Evolutionary conservation across 2,113 vertebrate genomes (phyloP), one percentile per base, ranked within the genome.

Genomic region (Gallinago undulata): DNA sequence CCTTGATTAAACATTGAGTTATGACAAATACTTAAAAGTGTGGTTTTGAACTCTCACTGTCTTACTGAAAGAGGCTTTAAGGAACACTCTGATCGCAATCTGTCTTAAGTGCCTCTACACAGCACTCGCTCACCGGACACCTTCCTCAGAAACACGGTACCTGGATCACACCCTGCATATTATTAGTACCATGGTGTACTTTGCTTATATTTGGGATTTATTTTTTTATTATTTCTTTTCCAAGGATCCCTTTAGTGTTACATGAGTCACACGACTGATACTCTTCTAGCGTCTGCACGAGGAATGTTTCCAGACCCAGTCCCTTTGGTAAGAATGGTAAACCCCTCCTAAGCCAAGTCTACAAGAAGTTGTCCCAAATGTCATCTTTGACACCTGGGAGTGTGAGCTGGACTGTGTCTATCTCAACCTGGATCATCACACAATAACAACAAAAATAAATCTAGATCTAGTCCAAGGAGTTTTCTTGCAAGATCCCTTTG

Each of bases 91-190:
- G 45, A 33, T 22, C 2, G 4, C 1, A 0, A 31, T 5, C n/a
- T 67, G 31, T 19, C 76, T 51, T 3, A 35, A 60, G 27, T 43
- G 45, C 19, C 33, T 56, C 59, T 16, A 30, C 24, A 45, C 13
- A 63, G 74, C 21, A 56, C 68, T 50, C 2, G 1, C 21, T 62
- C 57, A 35, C 53, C 43, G 31, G 12, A 3, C 4, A n/a, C 3
- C 35, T 35, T 45, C 28, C 76, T 33, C 45, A 5, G 74, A 35
- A 0, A 0, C 28, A 11, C 28, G 17, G 23, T 2, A n/a, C 1
- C 2, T 8, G n/a, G 56, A 67, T 57, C 66, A 70, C 35, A 45
- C 3, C 2, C 25, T 33, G 28, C 3, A 1, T 19, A 5, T 81
- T 19, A 62, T n/a, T 56, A 39, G 28, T 33, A 82, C 11, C 62